Conservation (phyloP, 2,888 invertebrate genomes). For the Polietes domitor region DNA sequence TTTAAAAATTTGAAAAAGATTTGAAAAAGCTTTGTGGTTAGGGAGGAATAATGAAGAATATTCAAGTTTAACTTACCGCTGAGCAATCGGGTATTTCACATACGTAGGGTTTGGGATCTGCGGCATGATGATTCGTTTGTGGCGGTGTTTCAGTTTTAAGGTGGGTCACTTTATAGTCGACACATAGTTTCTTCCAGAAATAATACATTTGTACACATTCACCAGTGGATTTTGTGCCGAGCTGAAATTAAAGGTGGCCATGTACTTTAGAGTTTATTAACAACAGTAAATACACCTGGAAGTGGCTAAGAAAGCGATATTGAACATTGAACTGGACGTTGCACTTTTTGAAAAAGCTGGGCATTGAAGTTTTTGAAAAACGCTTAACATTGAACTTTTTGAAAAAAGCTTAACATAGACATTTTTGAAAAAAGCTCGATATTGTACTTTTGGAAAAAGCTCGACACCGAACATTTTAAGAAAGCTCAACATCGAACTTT, state of each 20-base stretch:
- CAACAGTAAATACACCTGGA: too few species aligned
- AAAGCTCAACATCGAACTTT: too few species aligned
- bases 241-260: constrained; percentile 82
- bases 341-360: too few species aligned
- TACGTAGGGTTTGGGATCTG: constrained; percentile 81
- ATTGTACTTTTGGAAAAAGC: too few species aligned
- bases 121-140: constrained; percentile 61
- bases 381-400: too few species aligned
- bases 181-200: constrained; percentile 98
- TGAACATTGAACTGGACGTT: too few species aligned
- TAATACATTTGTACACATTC: constrained; percentile 99
- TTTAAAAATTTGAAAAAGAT: neutral
- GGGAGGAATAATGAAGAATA: neutral
- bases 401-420: too few species aligned
- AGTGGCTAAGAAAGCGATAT: too few species aligned
- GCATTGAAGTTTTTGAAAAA: too few species aligned
- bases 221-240: constrained; percentile 92
- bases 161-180: constrained; percentile 91
- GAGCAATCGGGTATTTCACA: constrained; percentile 86
- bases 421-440: too few species aligned
- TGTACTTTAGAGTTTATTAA: too few species aligned
- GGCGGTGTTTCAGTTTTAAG: constrained; percentile 82
- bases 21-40: constrained; percentile 4
- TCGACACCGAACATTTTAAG: too few species aligned
- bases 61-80: constrained; percentile 80